A percentile compares a stretch with the other conserved stretches of the same genome.
phyloP scores from a whole-genome alignment of 2,888 invertebrate genomes.

The Anarsia innoxiella region DNA sequence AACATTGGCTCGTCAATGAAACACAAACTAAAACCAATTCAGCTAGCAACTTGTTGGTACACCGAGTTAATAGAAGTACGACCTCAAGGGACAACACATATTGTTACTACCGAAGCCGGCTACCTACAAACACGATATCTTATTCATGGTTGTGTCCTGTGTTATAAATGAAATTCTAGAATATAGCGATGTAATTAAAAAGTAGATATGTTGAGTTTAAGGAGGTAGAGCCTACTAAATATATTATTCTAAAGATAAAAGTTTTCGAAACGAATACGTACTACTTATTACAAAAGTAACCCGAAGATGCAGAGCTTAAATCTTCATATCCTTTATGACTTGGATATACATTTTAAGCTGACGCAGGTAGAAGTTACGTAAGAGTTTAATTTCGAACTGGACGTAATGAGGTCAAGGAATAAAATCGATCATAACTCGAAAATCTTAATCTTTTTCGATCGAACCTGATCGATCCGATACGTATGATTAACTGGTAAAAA shows the following conservation, averaged over 20 bases:
- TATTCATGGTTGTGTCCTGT: slow-evolving; percentile 2
- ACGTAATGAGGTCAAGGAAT: slow-evolving; percentile 23
- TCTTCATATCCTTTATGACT: too few species aligned
- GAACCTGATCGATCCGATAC: too few species aligned
- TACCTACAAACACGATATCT: neutral
- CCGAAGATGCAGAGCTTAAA: too few species aligned
- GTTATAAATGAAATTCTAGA: too few species aligned
- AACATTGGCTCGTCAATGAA: neutral
- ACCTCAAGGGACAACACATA: neutral
- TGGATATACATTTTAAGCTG: too few species aligned
- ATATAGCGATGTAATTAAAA: too few species aligned
- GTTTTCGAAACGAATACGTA: too few species aligned
- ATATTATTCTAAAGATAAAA: too few species aligned
- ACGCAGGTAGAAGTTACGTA: slow-evolving; percentile 21
- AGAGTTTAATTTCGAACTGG: slow-evolving; percentile 23
- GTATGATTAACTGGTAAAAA: too few species aligned
- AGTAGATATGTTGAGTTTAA: too few species aligned
- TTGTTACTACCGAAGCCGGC: neutral
- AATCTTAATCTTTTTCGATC: slow-evolving; percentile 6
- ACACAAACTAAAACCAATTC: neutral
- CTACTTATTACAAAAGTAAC: too few species aligned
- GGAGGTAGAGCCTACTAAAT: too few species aligned
- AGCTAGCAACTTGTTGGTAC: neutral
- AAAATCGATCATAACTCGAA: slow-evolving; percentile 3
- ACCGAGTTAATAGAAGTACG: neutral